These are phyloP conservation scores for Mythimna pallens DNA, from an alignment of 2,888 invertebrate species.

Conservation along the genomic window DNA sequence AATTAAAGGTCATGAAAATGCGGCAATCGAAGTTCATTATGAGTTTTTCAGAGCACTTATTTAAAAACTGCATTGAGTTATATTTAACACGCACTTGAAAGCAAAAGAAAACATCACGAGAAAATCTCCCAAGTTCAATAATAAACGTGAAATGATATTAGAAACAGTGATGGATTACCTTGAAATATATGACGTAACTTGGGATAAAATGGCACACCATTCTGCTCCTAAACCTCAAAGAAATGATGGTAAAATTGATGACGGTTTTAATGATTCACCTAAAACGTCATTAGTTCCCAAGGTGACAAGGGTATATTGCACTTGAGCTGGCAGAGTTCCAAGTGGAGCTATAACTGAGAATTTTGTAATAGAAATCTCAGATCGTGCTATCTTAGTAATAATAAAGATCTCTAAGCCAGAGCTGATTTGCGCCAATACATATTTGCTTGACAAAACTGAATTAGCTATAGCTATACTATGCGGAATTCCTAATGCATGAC, in stretches of 20 bases:
- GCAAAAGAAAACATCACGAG: conserved; percentile 38
- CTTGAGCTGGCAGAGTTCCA: conserved; percentile 45
- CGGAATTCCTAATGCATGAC: conserved; percentile 17
- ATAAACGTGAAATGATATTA: conserved; percentile 28
- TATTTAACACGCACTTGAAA: conserved; percentile 22
- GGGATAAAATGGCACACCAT: not conserved
- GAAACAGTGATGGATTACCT: conserved; percentile 9
- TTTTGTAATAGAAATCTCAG: conserved; percentile 45
- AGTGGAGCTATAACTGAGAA: conserved; percentile 40
- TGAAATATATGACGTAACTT: conserved; percentile 17
- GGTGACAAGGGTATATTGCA: conserved; percentile 53
- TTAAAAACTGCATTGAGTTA: not conserved
- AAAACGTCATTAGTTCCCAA: conserved; percentile 23
- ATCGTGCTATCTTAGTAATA: conserved; percentile 15
- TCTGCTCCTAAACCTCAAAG: conserved; percentile 1
- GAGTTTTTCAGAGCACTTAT: not conserved
- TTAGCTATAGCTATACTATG: not conserved
- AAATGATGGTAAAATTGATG: conserved; percentile 7
- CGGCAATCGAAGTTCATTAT: not conserved
- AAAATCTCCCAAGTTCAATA: conserved; percentile 25
- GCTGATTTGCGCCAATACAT: not conserved
- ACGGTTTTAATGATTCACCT: conserved; percentile 30
- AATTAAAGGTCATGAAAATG: not conserved
- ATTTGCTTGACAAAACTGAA: not conserved
- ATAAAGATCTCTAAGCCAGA: conserved; percentile 7